Evolutionary conservation across 64 coral and sea anemone genomes (phyloP).

Genomic region (Montipora capricornis): DNA sequence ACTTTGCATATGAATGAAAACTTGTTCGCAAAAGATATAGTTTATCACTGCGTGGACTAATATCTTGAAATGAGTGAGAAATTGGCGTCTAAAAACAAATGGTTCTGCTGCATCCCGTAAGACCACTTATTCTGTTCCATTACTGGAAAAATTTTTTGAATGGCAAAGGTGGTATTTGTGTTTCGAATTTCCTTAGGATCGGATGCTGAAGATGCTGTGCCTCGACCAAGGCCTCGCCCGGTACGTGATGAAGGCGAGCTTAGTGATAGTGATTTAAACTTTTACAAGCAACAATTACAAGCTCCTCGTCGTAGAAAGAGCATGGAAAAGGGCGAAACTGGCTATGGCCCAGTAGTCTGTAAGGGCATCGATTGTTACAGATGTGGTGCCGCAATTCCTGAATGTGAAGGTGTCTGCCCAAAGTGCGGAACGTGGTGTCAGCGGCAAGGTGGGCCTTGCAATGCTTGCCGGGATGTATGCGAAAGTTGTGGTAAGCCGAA

Average conservation of each 20-base stretch:
- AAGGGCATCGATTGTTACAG: slow-evolving; percentile 64
- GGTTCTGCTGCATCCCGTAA: too few relatives aligned
- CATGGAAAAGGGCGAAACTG: neutral
- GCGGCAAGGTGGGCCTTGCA: slow-evolving; percentile 54
- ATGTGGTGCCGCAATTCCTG: slow-evolving; percentile 22
- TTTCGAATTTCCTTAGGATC: neutral
- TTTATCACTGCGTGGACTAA: too few relatives aligned
- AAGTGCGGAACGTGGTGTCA: slow-evolving; percentile 64
- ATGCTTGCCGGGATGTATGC: slow-evolving; percentile 67
- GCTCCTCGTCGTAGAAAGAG: neutral
- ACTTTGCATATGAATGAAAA: too few relatives aligned
- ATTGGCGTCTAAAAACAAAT: too few relatives aligned
- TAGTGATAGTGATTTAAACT: slow-evolving; percentile 59
- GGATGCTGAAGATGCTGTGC: neutral
- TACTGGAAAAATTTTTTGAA: neutral
- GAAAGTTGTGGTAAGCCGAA: slow-evolving; percentile 45
- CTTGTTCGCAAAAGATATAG: too few relatives aligned
- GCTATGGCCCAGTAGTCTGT: neutral
- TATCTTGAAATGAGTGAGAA: too few relatives aligned
- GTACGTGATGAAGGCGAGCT: slow-evolving; percentile 45
- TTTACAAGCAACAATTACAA: slow-evolving; percentile 56
- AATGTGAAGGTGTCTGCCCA: slow-evolving; percentile 51
- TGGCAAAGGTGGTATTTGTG: neutral
- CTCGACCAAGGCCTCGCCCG: neutral
- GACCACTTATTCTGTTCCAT: neutral